Base-by-base conservation (phyloP, 2,797 vertebrate species). In the Neomorphus geoffroyi region DNA sequence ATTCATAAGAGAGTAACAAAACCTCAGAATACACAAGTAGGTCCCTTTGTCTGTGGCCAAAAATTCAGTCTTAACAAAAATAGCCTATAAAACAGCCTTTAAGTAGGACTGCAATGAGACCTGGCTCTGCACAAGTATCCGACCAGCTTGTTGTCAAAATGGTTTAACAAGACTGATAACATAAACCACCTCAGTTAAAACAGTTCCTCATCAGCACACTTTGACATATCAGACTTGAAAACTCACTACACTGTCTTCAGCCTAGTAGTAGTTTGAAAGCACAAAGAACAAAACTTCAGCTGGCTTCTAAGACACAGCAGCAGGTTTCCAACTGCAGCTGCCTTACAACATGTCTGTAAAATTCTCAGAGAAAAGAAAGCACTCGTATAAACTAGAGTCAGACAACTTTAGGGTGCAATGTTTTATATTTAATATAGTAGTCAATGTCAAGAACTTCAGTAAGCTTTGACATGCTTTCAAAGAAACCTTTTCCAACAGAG, bases 251-350 rank as follows among this genome's bases (percentile, higher is more conserved):
- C 11, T 45, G 27, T 48, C 66, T 73, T 91, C 24, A 77, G 80
- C 85, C 85, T 92, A 92, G 72, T 1, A 66, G 62, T 10, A 90
- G 70, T 64, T 56, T 51, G n/a, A 92, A 96, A 92, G 43, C 51
- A 60, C 53, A 72, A 80, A 51, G 65, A 91, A 80, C 10, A 43
- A 86, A 45, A 72, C 37, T 80, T 87, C 66, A 88, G 69, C 54
- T 56, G 33, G 35, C 48, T 95, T 94, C 88, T 93, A 93, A 87
- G 66, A 64, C 43, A 50, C 50, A 95, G 50, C 74, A 95, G 89
- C 58, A 93, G 48, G 56, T 84, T 97, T 94, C 84, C 86, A 94
- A 87, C n/a, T 77, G 64, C 88, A 92, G 83, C 90, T 95, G 94
- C 71, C 88, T 95, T 88, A 92, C 24, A 71, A 77, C 28, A 50